Evolutionary conservation across 2,888 invertebrate genomes (phyloP), one percentile per base, ranked within the genome.

Genomic region (Sphinx pinastri): DNA sequence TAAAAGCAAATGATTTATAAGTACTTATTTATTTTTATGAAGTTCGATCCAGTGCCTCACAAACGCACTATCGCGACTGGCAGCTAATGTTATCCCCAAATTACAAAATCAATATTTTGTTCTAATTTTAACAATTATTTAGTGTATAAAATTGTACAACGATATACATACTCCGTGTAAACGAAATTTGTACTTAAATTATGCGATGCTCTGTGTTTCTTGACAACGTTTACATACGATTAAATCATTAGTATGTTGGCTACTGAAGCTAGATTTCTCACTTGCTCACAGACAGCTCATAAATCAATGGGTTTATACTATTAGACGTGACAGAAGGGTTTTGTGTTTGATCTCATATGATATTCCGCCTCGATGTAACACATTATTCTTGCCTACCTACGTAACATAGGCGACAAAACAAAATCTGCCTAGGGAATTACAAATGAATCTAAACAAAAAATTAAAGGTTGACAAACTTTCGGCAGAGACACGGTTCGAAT

Each of bases 391-490:
- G 14, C 31, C 13, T 63, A 63, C 58, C 47, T n/a, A 49, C 49
- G 47, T 60, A 60, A 60, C 60, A 60, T 60, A 60, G 51, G 69
- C 45, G 54, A 60, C 69, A 45, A 69, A 31, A 63, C 63, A 63
- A 67, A 57, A 67, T 67, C 67, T 70, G 67, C 70, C 71, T 74
- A 71, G 54, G 69, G 71, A 75, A 73, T 76, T 78, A 76, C 80
- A 84, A 84, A 83, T 81, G 82, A 85, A 85, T 84, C 84, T 84
- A 83, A 79, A 91, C 85, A 91, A 92, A 91, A 92, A 92, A 90
- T 82, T 85, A 86, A 87, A 92, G 91, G 93, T 93, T 93, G 92
- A 91, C 92, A 93, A 94, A 93, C 93, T 94, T 93, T 92, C 86
- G 89, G 91, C 81, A 84, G 85, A 81, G 87, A 91, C 93, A 93